phyloP scores from a whole-genome alignment of 2,113 vertebrate species.

The Eurypyga helias region DNA sequence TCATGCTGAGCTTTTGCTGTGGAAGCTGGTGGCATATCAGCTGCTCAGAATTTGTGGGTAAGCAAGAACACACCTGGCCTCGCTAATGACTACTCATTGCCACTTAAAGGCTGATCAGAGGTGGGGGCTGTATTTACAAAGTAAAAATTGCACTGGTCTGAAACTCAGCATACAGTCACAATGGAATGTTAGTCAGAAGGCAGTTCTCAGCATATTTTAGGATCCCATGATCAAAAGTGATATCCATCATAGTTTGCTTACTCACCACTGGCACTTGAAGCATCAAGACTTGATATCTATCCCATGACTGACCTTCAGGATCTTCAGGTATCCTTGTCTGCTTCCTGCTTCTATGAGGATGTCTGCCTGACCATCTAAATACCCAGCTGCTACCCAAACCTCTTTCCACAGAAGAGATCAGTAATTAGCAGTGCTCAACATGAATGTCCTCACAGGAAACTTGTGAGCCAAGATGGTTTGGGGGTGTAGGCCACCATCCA shows the following conservation, averaged over 20 bases:
- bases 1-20: neutral
- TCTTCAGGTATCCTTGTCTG: neutral
- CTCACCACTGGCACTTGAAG: neutral
- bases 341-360: neutral
- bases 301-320: neutral
- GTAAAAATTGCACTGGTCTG: neutral
- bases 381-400: neutral
- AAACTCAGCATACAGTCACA: neutral
- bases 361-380: neutral
- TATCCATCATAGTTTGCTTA: neutral
- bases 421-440: neutral
- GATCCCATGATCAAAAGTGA: neutral
- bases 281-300: neutral
- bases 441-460: neutral
- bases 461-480: neutral
- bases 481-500: neutral
- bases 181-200: neutral
- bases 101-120: constrained; percentile 17
- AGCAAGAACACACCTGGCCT: constrained; percentile 54
- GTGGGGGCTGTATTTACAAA: constrained; percentile 6
- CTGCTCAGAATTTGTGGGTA: constrained; percentile 35
- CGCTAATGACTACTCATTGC: constrained; percentile 32
- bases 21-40: constrained; percentile 8
- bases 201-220: constrained; percentile 1
- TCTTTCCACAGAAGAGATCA: neutral